Percentiles rank a stretch among this genome's conserved stretches.
Evolutionary conservation across 2,113 vertebrate genomes (phyloP).

Genomic region (Myotis brandtii): DNA sequence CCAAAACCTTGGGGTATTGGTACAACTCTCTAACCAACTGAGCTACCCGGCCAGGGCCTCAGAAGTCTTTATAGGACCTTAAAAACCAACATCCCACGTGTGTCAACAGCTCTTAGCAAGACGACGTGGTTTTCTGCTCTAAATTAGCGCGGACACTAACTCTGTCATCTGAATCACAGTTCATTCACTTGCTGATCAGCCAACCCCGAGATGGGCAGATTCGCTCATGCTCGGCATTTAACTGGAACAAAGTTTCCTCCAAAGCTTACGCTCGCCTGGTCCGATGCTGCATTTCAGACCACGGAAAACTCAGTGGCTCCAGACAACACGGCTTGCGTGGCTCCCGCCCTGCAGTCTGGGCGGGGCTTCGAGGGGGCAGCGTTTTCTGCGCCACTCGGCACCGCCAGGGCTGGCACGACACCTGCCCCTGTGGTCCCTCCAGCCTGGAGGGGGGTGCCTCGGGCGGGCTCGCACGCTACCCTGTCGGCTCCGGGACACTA

Average conservation of each 20-base stretch:
- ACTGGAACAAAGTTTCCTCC: not conserved
- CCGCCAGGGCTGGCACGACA: not conserved
- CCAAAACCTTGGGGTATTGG: no score
- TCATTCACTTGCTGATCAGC: not conserved
- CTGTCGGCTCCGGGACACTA: not conserved
- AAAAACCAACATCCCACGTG: not conserved
- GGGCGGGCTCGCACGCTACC: not conserved
- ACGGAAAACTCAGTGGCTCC: not conserved
- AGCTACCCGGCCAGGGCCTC: no score
- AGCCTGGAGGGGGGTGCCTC: not conserved
- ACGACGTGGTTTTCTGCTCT: slow-evolving; percentile 20
- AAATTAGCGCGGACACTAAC: not conserved
- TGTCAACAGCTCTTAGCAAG: not conserved
- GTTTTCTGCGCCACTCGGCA: not conserved
- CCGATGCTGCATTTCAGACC: not conserved
- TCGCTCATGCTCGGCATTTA: not conserved
- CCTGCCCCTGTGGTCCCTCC: not conserved
- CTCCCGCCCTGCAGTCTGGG: not conserved
- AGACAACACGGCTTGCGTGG: not conserved
- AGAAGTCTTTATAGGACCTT: not conserved
- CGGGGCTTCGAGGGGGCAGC: not conserved
- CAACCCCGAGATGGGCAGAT: not conserved
- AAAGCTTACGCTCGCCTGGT: not conserved
- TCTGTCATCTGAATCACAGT: not conserved
- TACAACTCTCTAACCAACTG: no score